Percentiles rank a stretch among this genome's conserved stretches.
phyloP scores from a whole-genome alignment of 2,888 invertebrate genomes.

The Tigriopus californicus region DNA sequence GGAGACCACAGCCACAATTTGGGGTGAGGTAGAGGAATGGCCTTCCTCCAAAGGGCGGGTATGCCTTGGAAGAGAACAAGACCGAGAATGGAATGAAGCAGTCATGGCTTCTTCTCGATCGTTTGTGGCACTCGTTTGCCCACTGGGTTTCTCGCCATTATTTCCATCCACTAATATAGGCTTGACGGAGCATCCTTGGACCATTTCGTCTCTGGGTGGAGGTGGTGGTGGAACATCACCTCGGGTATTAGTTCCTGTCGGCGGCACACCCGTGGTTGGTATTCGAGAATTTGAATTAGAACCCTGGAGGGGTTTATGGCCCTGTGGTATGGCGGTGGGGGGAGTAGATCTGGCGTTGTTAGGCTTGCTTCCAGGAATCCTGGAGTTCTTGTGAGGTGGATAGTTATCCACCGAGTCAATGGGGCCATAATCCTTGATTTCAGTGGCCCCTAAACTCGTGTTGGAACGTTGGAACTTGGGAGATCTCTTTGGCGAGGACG shows the following conservation, averaged over 20 bases:
- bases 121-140: conserved; percentile 1
- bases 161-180: neutral
- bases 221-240: neutral
- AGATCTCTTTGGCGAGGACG: conserved; percentile 6
- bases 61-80: conserved; percentile 3
- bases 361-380: neutral
- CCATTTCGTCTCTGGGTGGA: neutral
- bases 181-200: neutral
- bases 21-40: neutral
- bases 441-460: neutral
- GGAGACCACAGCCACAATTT: conserved; percentile 15
- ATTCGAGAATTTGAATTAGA: neutral
- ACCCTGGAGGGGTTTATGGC: no score
- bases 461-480: conserved; percentile 6
- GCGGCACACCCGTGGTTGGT: neutral
- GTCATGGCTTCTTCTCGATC: conserved; percentile 8
- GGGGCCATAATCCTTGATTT: conserved; percentile 15
- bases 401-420: conserved; percentile 7
- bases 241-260: neutral
- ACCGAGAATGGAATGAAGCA: neutral
- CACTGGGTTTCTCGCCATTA: no score
- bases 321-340: neutral
- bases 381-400: conserved; percentile 11
- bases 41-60: neutral
- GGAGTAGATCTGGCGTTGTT: neutral